phyloP scores from a whole-genome alignment of 2,888 invertebrate genomes.

The Oeneis ivallda region DNA sequence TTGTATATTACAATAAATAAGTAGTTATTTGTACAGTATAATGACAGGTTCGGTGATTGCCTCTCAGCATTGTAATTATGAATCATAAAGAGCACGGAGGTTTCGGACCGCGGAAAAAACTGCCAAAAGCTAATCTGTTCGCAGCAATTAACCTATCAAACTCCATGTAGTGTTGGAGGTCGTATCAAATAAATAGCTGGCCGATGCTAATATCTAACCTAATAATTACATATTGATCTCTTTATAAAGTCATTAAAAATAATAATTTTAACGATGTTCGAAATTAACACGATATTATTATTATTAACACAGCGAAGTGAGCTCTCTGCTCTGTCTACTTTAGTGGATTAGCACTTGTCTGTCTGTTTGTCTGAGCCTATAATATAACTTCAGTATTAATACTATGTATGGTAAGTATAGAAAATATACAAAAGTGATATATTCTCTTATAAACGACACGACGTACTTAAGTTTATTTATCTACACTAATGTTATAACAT shows the following conservation, averaged over 20 bases:
- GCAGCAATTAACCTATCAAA: conserved; percentile 78
- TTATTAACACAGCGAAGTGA: not conserved
- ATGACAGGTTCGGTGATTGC: conserved; percentile 77
- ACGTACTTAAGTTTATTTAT: not conserved
- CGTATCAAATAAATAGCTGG: conserved; percentile 60
- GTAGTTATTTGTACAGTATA: conserved; percentile 77
- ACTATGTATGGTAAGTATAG: too few species aligned
- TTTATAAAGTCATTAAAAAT: conserved; percentile 29
- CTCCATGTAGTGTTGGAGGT: conserved; percentile 74
- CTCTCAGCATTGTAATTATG: conserved; percentile 74
- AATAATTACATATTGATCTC: conserved; percentile 24
- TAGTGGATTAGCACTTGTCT: not conserved
- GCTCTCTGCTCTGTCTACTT: too few species aligned
- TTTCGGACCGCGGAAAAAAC: conserved; percentile 62
- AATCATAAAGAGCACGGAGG: conserved; percentile 68
- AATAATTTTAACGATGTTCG: not conserved
- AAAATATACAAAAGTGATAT: not conserved
- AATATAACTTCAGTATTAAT: too few species aligned
- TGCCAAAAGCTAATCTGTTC: conserved; percentile 75
- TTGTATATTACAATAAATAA: conserved; percentile 57
- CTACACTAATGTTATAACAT: too few species aligned
- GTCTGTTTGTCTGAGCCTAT: not conserved
- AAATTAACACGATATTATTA: not conserved
- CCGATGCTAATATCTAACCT: conserved; percentile 28
- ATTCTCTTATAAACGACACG: not conserved